phyloP scores from a whole-genome alignment of 2,888 invertebrate species.

The Acronicta leporina region DNA sequence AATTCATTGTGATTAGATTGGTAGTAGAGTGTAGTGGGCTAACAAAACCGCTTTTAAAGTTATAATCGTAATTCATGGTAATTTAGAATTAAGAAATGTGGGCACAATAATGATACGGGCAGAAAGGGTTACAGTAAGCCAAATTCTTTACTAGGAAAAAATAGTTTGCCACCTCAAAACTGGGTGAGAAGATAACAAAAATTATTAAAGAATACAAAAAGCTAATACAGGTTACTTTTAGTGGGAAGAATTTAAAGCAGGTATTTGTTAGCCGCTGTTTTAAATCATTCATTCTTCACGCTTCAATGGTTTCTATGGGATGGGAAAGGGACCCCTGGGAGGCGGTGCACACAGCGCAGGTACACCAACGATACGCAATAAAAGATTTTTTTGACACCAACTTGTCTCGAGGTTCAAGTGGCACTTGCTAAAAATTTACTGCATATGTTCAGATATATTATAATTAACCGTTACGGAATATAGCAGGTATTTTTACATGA shows the following conservation, averaged over 20 bases:
- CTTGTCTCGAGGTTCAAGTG: conserved; percentile 67
- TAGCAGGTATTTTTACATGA: not conserved
- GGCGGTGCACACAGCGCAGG: conserved; percentile 76
- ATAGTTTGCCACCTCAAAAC: conserved; percentile 5
- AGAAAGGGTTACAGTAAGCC: no score
- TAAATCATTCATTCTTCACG: conserved; percentile 81
- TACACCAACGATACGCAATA: conserved; percentile 70
- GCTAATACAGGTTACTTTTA: conserved; percentile 55
- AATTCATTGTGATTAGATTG: not conserved
- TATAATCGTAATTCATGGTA: not conserved
- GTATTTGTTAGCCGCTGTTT: conserved; percentile 73
- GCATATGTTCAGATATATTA: conserved; percentile 19
- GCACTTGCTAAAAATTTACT: conserved; percentile 33
- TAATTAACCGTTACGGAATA: not conserved
- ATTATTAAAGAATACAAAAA: conserved; percentile 54
- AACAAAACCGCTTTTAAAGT: no score
- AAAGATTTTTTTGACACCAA: conserved; percentile 66
- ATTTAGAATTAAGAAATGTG: not conserved
- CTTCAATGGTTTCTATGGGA: conserved; percentile 77
- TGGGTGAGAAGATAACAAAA: conserved; percentile 20
- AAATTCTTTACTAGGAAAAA: conserved; percentile 4
- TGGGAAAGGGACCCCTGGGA: conserved; percentile 72
- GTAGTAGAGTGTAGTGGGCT: not conserved
- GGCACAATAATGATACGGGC: no score
- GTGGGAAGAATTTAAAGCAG: conserved; percentile 73